phyloP scores from a whole-genome alignment of 53 echinoderm and acorn worm genomes.

The Mesocentrotus franciscanus region DNA sequence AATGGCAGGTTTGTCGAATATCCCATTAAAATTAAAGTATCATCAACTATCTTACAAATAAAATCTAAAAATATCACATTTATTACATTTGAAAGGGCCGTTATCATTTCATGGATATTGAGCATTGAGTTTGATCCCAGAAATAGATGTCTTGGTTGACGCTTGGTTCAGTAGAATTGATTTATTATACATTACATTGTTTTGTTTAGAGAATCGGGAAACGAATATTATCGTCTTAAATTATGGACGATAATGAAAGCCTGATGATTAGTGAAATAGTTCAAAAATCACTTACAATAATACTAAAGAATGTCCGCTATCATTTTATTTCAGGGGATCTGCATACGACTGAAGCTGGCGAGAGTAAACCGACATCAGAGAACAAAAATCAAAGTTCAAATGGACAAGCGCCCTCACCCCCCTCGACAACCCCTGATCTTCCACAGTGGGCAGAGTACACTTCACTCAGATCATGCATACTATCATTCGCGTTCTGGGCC shows the following conservation, averaged over 20 bases:
- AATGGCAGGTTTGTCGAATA: background rate
- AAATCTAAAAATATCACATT: too few relatives aligned
- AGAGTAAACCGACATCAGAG: background rate
- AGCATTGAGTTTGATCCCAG: background rate
- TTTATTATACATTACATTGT: too few relatives aligned
- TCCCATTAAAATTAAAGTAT: background rate
- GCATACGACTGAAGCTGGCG: background rate
- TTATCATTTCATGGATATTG: too few relatives aligned
- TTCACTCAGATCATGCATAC: background rate
- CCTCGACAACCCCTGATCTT: background rate
- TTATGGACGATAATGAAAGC: background rate
- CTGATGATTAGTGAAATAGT: background rate
- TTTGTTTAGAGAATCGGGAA: too few relatives aligned
- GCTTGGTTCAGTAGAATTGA: too few relatives aligned
- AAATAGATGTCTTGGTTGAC: background rate
- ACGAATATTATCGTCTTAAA: background rate
- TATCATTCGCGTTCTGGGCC: background rate
- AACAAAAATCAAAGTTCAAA: background rate
- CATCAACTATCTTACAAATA: too few relatives aligned
- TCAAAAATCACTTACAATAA: background rate
- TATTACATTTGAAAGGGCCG: too few relatives aligned
- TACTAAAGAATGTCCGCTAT: background rate
- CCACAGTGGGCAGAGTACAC: background rate
- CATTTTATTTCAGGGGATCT: background rate
- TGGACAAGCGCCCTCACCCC: constrained; percentile 3